Base-by-base conservation (phyloP, 2,797 vertebrate species). In the Poliocrania exsul region DNA sequence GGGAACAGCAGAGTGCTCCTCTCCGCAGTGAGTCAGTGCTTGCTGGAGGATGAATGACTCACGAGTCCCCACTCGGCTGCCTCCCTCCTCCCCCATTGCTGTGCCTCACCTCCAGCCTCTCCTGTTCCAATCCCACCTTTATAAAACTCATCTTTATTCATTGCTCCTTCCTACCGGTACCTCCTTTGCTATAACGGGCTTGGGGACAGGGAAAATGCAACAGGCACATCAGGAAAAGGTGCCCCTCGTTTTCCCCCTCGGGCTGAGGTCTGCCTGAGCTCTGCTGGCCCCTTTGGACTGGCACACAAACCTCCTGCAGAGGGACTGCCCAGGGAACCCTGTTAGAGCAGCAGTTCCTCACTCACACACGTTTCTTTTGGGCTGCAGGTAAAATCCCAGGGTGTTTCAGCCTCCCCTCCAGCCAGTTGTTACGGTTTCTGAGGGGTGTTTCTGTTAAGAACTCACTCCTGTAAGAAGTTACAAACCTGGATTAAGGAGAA, bases 41-140 rank as follows among this genome's bases (percentile, higher is more conserved):
- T 64, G 93, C 94, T 85, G 93, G 90, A 95, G 92, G 90, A 95
- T 77, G 93, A 46, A 4, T 94, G 94, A 96, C 62, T 97, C 94
- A 95, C 88, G 6, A 29, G 74, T 92, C 93, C 92, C 88, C 92
- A 67, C 91, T 66, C 4, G 4, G 71, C 93, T 94, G 90, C 92
- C 90, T 95, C 82, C 70, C 86, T 96, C 95, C 91, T 96, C 95
- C 91, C 74, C 71, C 92, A 81, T 1, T 8, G 1, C 90, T 60
- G 31, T 67, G 86, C 95, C 81, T 96, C 90, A 93, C 92, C 95
- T 96, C 88, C 93, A 91, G 95, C 90, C 90, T 94, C 94, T 92
- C 94, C 88, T 58, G 9, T 84, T 91, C 88, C 88, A 73, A 81
- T 80, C 86, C 84, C 92, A 90, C 83, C 83, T 95, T 82, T 77